Percentiles rank a stretch among this genome's conserved stretches.
Conservation (phyloP, 2,113 vertebrate genomes). For the Pomatorhinus ruficollis region DNA sequence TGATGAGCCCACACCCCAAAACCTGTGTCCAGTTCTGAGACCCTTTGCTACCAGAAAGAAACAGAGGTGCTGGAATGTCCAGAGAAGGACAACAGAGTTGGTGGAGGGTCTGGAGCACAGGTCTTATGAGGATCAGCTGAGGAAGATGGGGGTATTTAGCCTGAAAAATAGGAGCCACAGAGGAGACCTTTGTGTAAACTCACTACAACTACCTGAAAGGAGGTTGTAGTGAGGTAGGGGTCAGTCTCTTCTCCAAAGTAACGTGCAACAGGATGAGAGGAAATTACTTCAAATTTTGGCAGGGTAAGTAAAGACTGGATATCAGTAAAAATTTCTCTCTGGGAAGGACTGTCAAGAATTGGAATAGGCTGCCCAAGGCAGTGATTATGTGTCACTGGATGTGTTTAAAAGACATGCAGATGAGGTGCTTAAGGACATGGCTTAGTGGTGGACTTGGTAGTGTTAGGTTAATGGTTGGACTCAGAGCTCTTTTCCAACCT, state of each 20-base stretch:
- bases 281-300: not conserved
- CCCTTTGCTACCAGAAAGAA: not conserved
- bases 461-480: not conserved
- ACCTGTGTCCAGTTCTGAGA: not conserved
- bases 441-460: not conserved
- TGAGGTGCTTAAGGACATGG: not conserved
- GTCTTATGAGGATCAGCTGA: not conserved
- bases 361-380: not conserved
- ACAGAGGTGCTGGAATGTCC: not conserved
- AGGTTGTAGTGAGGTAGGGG: not conserved
- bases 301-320: not conserved
- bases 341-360: not conserved
- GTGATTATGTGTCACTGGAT: not conserved
- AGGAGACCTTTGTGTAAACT: not conserved
- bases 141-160: rapidly evolving
- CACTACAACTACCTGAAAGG: not conserved
- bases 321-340: not conserved
- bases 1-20: rapidly evolving
- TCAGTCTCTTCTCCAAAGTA: not conserved
- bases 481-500: not conserved
- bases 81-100: not conserved
- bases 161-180: not conserved
- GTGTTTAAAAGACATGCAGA: not conserved
- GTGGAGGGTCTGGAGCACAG: not conserved
- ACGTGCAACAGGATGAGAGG: not conserved